Base-by-base conservation (phyloP, 1,140 invertebrate species). In the Polypedilum vanderplanki region DNA sequence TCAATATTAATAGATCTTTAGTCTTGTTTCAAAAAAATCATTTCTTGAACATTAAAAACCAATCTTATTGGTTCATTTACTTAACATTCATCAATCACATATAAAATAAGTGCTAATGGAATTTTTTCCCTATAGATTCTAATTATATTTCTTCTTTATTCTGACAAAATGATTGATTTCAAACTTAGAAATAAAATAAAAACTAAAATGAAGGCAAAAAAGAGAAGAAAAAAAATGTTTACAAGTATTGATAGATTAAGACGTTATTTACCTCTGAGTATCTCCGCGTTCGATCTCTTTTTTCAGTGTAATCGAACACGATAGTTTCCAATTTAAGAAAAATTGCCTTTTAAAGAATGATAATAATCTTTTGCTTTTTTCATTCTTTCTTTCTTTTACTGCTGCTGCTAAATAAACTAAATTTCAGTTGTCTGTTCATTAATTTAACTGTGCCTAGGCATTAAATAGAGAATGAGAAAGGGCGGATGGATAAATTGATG, bases 211-310 rank as follows among this genome's bases (percentile, higher is more conserved):
- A 57, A 57, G 10, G n/a, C n/a, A 57, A 57, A 57, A 57, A 46
- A 8, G 8, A 12, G 41, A 57, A 57, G n/a, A 57, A n/a, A 15
- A n/a, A 15, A 15, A 57, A 57, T 57, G 46, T 57, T 57, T 57
- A 57, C 46, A 57, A 57, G 46, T 57, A 57, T 57, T 57, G 46
- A 57, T 57, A 57, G 46, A 57, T 57, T 57, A 57, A 57, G 46
- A 57, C 46, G 15, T 57, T 57, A 57, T 57, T 57, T 57, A 57
- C 46, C 46, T 57, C 46, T 12, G 2, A 33, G 15, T 57, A 57
- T 57, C 46, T 57, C 5, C 24, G 24, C 24, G 24, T 33, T 33
- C 46, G 46, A 57, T 57, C 46, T 57, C 46, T 33, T 33, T 33
- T 33, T 33, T 33, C 24, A 33, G 5, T 33, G 46, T 57, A 57